Evolutionary conservation across 2,113 vertebrate species (phyloP), one percentile per base, ranked within the genome.

Genomic region (Lophura nycthemera): DNA sequence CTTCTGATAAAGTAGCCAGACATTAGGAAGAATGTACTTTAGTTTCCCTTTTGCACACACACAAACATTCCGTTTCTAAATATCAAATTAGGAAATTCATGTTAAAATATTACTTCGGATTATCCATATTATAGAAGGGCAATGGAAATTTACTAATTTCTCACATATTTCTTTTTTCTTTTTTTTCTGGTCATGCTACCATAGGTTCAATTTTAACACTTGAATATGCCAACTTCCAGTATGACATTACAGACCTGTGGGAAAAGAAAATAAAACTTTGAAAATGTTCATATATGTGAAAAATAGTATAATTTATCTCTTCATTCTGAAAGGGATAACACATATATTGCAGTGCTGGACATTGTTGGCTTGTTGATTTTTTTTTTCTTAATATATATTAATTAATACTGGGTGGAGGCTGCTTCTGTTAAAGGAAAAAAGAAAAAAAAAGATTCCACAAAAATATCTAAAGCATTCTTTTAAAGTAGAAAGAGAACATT

Each of bases 1-100:
- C 18, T 87, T 85, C 70, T 86, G 78, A 84, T 87, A 81, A 96
- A 47, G 45, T 38, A 79, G 57, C 30, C 71, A 83, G 40, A 45
- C 27, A 60, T 54, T 48, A 65, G 83, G 40, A 67, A 78, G 64
- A 61, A 40, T 18, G 12, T 45, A 30, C 34, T 87, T 91, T 61
- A 36, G 0, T 34, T 88, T 82, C 17, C 10, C 21, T 80, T 73
- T 59, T 34, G 27, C 16, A 6, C 11, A 34, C 36, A 63, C 29
- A 34, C 2, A 80, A 76, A 63, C 34, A 36, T 57, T 48, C 14
- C n/a, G 5, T 59, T 73, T 89, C 73, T 0, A 61, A 75, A 84
- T 72, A 8, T 8, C 47, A 57, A 11, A 30, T 32, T 56, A 8
- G 13, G 45, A 21, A 69, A 72, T 89, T 84, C 27, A 69, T 60